Evolutionary conservation across 1,140 invertebrate genomes (phyloP), one percentile per base, ranked within the genome.

Genomic region (Heliconius hewitsoni): DNA sequence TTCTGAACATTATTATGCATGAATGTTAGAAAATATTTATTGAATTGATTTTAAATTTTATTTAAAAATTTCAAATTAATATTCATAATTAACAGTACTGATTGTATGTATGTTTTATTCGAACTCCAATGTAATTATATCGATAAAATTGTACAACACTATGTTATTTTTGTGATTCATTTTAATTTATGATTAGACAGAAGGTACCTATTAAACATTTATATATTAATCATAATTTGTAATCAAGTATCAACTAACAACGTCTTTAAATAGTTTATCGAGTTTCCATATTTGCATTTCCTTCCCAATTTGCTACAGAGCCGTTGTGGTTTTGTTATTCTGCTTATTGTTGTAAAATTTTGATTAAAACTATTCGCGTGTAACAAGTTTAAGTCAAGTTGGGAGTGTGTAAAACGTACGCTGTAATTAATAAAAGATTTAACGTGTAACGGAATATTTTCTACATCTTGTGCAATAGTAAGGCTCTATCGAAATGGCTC

Each of bases 401-500:
- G 30, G 30, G 27, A 5, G 60, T 30, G 27, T 66, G 23, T 60
- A 60, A 60, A 19, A 11, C 3, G 1, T 19, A 60, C 23, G 3
- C 27, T 60, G 19, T 55, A 60, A 60, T 60, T 55, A 60, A 27
- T 60, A n/a, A 30, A 66, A 27, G 23, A 30, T 66, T 66, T 23
- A 66, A 66, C 23, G 23, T 9, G 57, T 13, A 66, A 30, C 23
- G 0, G 8, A 5, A 66, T 30, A 66, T 27, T 66, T 66, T 66
- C 13, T 57, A 70, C 73, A 57, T 18, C 66, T 80, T 80, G 79
- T 75, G 79, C 55, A 71, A 76, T 66, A 75, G n/a, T 79, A 23
- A 76, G 52, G 70, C 77, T 34, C 46, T 71, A 55, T 74, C 16
- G 78, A 77, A 52, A 97, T 97, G 97, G 96, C 97, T 83, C 94